Conservation (phyloP, 2,113 vertebrate species). For the Ivindomyrus marchei region DNA sequence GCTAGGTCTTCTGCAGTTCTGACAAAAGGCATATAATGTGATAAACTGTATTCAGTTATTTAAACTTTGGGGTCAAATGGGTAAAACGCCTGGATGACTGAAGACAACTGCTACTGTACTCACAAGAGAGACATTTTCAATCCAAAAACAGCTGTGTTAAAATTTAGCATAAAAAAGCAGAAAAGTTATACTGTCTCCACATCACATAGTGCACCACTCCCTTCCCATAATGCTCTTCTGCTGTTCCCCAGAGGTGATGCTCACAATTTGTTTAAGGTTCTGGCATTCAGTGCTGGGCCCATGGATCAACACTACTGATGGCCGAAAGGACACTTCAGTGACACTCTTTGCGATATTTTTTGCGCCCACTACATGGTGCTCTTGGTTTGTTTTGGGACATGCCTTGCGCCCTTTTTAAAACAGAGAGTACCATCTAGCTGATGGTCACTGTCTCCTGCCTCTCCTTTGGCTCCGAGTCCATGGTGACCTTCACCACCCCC, state of each 20-base stretch:
- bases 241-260: background rate
- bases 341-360: background rate
- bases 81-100: background rate
- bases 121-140: background rate
- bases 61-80: background rate
- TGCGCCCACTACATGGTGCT: background rate
- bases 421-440: conserved; percentile 84
- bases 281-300: conserved; percentile 69
- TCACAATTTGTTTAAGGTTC: conserved; percentile 76
- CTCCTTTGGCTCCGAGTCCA: conserved; percentile 59
- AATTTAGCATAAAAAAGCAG: background rate
- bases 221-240: background rate
- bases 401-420: background rate
- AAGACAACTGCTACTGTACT: background rate
- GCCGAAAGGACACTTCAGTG: conserved; percentile 50
- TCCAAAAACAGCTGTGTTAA: background rate
- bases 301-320: conserved; percentile 61
- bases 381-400: background rate
- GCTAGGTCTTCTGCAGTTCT: background rate
- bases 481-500: conserved; percentile 58
- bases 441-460: conserved; percentile 48
- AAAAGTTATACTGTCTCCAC: background rate
- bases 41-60: background rate
- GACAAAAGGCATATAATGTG: background rate
- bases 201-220: background rate